Base-by-base conservation (phyloP, 1,140 invertebrate species). In the Araneus ventricosus region DNA sequence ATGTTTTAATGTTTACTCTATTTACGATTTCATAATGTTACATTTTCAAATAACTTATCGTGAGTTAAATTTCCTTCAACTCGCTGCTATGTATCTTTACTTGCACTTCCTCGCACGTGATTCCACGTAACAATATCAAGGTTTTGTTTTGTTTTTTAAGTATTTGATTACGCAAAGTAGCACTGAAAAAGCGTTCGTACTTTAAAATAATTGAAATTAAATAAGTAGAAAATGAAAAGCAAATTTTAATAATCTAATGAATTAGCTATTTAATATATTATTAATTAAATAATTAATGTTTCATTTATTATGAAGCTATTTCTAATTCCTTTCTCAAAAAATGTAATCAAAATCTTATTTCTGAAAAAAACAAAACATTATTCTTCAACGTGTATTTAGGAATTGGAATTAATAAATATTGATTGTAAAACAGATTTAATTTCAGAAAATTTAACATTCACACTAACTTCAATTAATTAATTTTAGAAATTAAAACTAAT, bases 1-100 rank as follows among this genome's bases (percentile, higher is more conserved):
- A 24, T 90, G 88, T 90, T 90, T 90, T 37, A 14, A 87, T 79
- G 27, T 86, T n/a, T 75, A 41, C 24, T 90, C 41, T 90, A 90
- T 52, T 90, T 90, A 52, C 61, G 80, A 90, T 79, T 30, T 75
- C 30, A 57, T 61, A 37, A 80, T 90, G 67, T 79, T 79, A 80
- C 63, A 90, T 90, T 88, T 90, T 75, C 80, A 39, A 20, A 39
- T 88, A 70, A 41, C 87, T 30, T 91, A 84, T 63, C 27, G 59
- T 91, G n/a, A 79, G 88, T 79, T 61, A 84, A 63, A 39, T 27
- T n/a, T 45, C 10, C 37, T 34, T 52, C 14, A 37, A 87, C 52
- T 84, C 22, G 24, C 24, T 61, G 24, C 24, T 61, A 59, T 30
- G 30, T 63, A 61, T 63, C 34, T 91, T 84, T 57, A 84, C n/a